phyloP scores from a whole-genome alignment of 2,797 vertebrate species.

The Gallinago nigripennis region DNA sequence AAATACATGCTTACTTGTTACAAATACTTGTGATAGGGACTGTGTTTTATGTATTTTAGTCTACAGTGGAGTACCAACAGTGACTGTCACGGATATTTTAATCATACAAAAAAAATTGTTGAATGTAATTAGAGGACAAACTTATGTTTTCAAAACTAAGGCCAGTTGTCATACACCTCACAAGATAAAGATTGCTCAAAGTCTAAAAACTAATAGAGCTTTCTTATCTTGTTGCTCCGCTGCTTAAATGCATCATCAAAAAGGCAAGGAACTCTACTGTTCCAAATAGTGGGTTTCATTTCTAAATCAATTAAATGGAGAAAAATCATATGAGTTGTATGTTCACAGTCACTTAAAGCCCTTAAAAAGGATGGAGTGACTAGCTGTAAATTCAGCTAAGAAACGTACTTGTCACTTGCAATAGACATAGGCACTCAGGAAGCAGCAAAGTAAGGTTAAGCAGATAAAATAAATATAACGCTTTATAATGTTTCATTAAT shows the following conservation, averaged over 20 bases:
- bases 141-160: background rate
- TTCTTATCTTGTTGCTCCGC: background rate
- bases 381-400: conserved; percentile 35
- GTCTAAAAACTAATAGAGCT: background rate
- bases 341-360: conserved; percentile 1
- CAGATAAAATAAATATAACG: background rate
- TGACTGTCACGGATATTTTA: background rate
- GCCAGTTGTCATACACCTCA: background rate
- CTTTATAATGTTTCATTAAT: background rate
- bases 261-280: background rate
- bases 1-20: background rate
- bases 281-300: conserved; percentile 7
- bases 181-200: background rate
- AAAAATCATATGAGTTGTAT: background rate
- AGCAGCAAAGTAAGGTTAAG: background rate
- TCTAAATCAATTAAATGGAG: conserved; percentile 32
- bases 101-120: background rate
- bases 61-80: background rate
- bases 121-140: background rate
- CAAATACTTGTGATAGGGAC: background rate
- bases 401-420: background rate
- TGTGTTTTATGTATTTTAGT: background rate
- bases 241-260: background rate
- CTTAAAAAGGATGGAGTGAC: background rate
- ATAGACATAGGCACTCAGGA: background rate